Evolutionary conservation across 2,113 vertebrate genomes (phyloP).

Genomic region (Calyptommatus sinebrachiatus): DNA sequence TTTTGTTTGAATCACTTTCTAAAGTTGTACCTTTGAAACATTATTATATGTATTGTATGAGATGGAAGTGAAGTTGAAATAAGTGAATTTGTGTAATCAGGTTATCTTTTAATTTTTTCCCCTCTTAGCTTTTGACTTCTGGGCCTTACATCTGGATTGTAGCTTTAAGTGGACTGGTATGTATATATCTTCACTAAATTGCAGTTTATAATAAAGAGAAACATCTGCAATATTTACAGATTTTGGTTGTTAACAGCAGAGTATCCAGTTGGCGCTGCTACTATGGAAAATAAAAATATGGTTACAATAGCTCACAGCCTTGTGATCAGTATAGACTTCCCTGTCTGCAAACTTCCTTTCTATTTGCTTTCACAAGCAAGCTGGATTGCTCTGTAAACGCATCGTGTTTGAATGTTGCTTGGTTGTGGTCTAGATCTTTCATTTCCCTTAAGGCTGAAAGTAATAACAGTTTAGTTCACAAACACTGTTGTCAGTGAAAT

Average conservation of each 20-base stretch:
- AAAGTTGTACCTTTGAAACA: not conserved
- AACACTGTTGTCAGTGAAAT: too few relatives aligned
- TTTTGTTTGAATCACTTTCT: not conserved
- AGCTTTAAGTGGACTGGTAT: conserved; percentile 93
- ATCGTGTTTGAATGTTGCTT: too few relatives aligned
- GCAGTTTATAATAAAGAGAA: conserved; percentile 4
- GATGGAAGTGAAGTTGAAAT: not conserved
- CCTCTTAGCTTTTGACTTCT: conserved; percentile 87
- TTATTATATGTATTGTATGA: not conserved
- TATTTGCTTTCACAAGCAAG: not conserved
- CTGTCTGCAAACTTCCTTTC: not conserved
- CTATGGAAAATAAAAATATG: not conserved
- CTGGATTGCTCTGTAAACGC: too few relatives aligned
- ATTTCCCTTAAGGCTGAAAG: too few relatives aligned
- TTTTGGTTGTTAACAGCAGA: not conserved
- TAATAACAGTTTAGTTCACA: not conserved
- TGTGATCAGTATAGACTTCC: not conserved
- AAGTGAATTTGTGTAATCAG: conserved; percentile 23
- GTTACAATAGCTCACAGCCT: not conserved
- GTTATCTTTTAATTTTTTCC: conserved; percentile 62
- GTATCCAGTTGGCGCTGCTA: not conserved
- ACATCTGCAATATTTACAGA: not conserved
- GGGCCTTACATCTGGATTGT: conserved; percentile 93
- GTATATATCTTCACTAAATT: conserved; percentile 59
- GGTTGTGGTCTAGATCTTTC: too few relatives aligned